Conservation (phyloP, 37 sponge, comb jelly and placozoan genomes). For the Halichondria panicea region DNA sequence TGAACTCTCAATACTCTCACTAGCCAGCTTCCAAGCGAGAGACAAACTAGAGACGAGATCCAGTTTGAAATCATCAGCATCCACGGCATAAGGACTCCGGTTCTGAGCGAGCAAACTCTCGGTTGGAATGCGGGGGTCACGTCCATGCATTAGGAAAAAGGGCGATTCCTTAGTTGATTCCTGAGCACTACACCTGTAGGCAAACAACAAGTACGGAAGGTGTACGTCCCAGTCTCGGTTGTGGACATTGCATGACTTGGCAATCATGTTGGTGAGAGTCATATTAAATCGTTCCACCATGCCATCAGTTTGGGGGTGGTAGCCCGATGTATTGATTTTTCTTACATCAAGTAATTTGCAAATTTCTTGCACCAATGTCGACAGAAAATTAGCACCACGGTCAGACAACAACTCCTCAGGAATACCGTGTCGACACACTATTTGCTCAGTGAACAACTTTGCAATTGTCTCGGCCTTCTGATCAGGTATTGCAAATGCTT, state of each 20-base stretch:
- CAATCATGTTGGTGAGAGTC: constrained; percentile 27
- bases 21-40: constrained; percentile 30
- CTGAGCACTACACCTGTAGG: constrained; percentile 33
- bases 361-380: constrained; percentile 25
- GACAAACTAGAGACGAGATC: constrained; percentile 20
- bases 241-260: constrained; percentile 26
- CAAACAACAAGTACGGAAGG: constrained; percentile 56
- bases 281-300: constrained; percentile 48
- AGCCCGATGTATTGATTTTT: constrained; percentile 58
- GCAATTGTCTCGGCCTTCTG: constrained; percentile 57
- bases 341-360: constrained; percentile 20
- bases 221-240: constrained; percentile 40
- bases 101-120: constrained; percentile 12
- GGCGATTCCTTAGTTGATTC: constrained; percentile 59
- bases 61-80: constrained; percentile 31
- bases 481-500: constrained; percentile 56
- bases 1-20: constrained; percentile 14
- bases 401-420: constrained; percentile 49
- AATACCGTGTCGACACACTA: constrained; percentile 37
- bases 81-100: constrained; percentile 17
- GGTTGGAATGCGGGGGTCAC: constrained; percentile 48
- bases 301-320: constrained; percentile 62
- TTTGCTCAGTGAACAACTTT: constrained; percentile 29
- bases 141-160: constrained; percentile 51
- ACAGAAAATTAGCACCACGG: no score